Evolutionary conservation across 2,888 invertebrate genomes (phyloP).

Genomic region (Ormyrus labotus): DNA sequence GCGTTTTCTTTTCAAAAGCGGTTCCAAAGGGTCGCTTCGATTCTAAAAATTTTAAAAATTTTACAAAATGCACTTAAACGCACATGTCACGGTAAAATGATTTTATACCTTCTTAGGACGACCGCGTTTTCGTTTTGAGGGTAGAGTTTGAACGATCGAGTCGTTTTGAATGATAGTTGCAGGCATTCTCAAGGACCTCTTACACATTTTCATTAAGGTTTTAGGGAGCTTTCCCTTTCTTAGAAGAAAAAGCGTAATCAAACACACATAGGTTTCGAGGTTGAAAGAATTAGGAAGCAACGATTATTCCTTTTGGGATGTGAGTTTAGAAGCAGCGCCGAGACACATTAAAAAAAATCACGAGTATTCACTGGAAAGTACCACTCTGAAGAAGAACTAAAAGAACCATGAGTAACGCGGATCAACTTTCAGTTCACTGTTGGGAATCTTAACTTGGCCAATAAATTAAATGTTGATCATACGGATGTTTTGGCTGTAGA

Average conservation of each 20-base stretch:
- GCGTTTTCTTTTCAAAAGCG: too few relatives aligned
- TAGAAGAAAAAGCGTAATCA: not conserved
- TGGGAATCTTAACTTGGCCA: not conserved
- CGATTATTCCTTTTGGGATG: conserved; percentile 8
- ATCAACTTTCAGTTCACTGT: conserved; percentile 57
- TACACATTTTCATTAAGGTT: not conserved
- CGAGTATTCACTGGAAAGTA: conserved; percentile 64
- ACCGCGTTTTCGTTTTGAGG: not conserved
- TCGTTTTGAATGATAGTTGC: not conserved
- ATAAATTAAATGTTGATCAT: conserved; percentile 55
- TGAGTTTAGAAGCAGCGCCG: conserved; percentile 4
- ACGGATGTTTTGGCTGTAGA: not conserved
- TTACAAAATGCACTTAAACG: too few relatives aligned
- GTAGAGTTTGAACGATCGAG: too few relatives aligned
- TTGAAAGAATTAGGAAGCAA: conserved; percentile 27
- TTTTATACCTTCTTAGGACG: conserved; percentile 16
- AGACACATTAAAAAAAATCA: conserved; percentile 6
- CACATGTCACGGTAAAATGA: not conserved
- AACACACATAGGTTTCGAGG: not conserved
- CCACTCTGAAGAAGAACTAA: conserved; percentile 29
- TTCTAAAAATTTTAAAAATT: too few relatives aligned
- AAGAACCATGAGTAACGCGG: conserved; percentile 25
- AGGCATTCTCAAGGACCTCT: conserved; percentile 26
- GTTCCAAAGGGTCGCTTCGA: too few relatives aligned
- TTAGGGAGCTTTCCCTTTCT: too few relatives aligned